Conservation (phyloP, 2,797 vertebrate species). For the Enteromius fasciolatus region DNA sequence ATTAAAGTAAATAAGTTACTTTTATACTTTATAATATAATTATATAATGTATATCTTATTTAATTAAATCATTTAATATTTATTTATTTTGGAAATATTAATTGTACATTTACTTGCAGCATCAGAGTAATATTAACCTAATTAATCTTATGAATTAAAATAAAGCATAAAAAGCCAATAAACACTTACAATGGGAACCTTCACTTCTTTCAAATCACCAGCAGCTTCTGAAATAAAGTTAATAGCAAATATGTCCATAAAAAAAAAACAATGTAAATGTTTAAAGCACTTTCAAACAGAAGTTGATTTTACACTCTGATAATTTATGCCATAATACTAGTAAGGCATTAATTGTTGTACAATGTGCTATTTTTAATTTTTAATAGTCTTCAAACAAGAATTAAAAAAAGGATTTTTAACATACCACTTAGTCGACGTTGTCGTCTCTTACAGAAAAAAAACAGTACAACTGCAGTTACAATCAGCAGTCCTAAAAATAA, state of each 20-base stretch:
- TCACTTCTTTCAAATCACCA: conserved; percentile 70
- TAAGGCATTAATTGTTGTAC: background rate
- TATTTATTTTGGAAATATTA: background rate
- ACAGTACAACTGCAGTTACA: background rate
- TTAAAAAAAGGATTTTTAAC: conserved; percentile 2
- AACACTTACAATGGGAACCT: conserved; percentile 79
- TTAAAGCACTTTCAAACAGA: conserved; percentile 21
- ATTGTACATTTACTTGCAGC: background rate
- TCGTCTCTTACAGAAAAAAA: background rate
- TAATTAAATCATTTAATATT: background rate
- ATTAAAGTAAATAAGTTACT: background rate
- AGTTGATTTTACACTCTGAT: background rate
- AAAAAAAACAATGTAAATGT: background rate
- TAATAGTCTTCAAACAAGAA: background rate
- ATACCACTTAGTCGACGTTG: conserved; percentile 2
- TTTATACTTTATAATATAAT: background rate
- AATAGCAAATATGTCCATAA: conserved; percentile 23
- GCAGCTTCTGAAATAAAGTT: conserved; percentile 66
- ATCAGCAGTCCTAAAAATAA: background rate
- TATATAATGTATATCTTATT: background rate
- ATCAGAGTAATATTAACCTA: background rate
- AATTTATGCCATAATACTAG: background rate
- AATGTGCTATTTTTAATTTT: too few relatives aligned
- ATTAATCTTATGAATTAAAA: background rate
- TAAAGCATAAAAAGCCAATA: background rate